Conservation (phyloP, 2,113 vertebrate genomes). For the Phyllostomus discolor region DNA sequence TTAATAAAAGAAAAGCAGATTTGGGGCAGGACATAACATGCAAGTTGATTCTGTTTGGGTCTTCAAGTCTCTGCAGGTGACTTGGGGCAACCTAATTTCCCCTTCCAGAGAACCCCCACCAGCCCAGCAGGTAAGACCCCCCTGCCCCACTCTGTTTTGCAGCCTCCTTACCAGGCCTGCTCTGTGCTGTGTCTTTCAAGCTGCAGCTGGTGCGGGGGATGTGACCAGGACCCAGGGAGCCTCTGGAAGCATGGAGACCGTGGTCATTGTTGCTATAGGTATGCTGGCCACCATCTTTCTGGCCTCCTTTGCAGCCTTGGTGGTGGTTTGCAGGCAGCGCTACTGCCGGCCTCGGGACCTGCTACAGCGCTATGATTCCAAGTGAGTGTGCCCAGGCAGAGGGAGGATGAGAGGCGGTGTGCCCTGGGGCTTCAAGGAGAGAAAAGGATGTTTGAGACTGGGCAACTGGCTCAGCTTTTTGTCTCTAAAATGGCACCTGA, state of each 20-base stretch:
- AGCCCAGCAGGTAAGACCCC: not conserved
- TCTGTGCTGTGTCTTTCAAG: not conserved
- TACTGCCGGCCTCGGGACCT: constrained; percentile 92
- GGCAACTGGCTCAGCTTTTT: not conserved
- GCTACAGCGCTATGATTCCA: constrained; percentile 91
- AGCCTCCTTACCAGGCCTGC: not conserved
- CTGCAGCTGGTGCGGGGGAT: not conserved
- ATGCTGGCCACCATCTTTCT: constrained; percentile 96
- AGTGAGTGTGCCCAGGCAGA: constrained; percentile 78
- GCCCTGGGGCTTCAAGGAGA: not conserved
- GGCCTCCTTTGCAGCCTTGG: constrained; percentile 93
- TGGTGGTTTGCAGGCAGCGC: constrained; percentile 93
- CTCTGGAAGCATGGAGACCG: constrained; percentile 89
- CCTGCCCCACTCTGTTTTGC: not conserved
- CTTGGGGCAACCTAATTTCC: not conserved
- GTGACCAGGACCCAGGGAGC: not conserved
- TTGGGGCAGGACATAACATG: not conserved
- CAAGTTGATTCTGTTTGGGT: not conserved
- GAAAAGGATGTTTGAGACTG: not conserved
- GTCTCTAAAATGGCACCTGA: not conserved
- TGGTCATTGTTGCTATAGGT: constrained; percentile 96
- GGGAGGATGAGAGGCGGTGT: too few relatives aligned
- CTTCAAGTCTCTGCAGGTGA: not conserved
- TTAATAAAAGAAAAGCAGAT: not conserved
- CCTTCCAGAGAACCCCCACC: not conserved